Evolutionary conservation across 92 coral and sea anemone species (phyloP).

Genomic region (Muricea muricata): DNA sequence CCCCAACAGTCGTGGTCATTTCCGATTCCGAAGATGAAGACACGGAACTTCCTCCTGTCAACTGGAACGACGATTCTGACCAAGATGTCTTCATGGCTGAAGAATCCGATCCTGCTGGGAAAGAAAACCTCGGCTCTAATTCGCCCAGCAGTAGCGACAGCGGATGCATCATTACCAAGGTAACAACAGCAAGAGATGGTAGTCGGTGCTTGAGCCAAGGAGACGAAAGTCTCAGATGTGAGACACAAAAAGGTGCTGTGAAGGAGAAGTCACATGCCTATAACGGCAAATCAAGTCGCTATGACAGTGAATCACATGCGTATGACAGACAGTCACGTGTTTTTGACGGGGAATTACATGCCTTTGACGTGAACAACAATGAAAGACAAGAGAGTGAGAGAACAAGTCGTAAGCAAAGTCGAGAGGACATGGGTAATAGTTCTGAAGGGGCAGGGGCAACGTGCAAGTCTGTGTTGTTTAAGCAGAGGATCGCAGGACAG

Average conservation of each 20-base stretch:
- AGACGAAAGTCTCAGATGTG: not conserved
- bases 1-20: not conserved
- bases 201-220: not conserved
- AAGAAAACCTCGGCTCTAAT: not conserved
- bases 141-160: not conserved
- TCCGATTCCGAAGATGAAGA: slow-evolving; percentile 42
- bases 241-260: not conserved
- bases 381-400: not conserved
- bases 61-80: not conserved
- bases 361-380: not conserved
- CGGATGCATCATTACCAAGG: not conserved
- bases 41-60: not conserved
- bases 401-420: not conserved
- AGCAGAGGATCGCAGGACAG: not conserved
- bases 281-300: no score
- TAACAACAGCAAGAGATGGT: not conserved
- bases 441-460: not conserved
- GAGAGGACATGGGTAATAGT: not conserved
- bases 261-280: not conserved
- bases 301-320: no score
- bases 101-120: not conserved
- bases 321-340: not conserved
- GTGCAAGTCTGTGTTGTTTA: not conserved
- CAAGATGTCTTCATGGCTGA: slow-evolving; percentile 14
- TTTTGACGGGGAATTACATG: not conserved